Conservation (phyloP, 2,797 vertebrate genomes). For the Brachymystax lenok region DNA sequence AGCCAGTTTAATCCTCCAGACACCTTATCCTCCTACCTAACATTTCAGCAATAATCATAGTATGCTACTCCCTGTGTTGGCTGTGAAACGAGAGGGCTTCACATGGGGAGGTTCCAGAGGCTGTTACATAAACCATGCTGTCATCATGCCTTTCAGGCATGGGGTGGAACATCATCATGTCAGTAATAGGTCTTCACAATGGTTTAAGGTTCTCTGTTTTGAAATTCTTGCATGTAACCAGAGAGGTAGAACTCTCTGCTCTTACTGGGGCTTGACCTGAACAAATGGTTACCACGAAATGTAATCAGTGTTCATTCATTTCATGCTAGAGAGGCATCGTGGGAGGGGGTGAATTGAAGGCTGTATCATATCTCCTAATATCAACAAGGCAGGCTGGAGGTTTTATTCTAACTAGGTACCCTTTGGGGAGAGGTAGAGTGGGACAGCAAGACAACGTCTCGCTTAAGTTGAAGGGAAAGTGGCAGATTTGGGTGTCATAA, state of each 20-base stretch:
- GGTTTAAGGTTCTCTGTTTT: neutral
- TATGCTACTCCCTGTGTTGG: neutral
- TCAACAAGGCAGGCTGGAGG: constrained; percentile 10
- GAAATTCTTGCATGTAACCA: neutral
- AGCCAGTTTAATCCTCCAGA: neutral
- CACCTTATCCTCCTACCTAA: neutral
- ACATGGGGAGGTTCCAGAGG: neutral
- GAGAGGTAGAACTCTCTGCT: too few species aligned
- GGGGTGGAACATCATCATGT: neutral
- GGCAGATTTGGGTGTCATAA: constrained; percentile 42
- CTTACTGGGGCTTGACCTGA: neutral
- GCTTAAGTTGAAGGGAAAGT: constrained; percentile 16
- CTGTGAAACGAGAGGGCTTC: neutral
- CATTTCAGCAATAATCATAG: neutral
- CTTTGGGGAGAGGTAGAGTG: constrained; percentile 19
- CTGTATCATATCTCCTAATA: neutral
- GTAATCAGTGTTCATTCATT: constrained; percentile 1
- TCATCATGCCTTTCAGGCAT: neutral
- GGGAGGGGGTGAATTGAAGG: neutral
- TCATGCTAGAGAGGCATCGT: neutral
- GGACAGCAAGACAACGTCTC: constrained; percentile 4
- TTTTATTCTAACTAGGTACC: neutral
- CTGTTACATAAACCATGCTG: neutral
- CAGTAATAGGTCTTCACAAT: neutral
- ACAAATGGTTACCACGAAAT: neutral